Base-by-base conservation (phyloP, 2,888 invertebrate genomes). In the Cryptocephalus moraei region DNA sequence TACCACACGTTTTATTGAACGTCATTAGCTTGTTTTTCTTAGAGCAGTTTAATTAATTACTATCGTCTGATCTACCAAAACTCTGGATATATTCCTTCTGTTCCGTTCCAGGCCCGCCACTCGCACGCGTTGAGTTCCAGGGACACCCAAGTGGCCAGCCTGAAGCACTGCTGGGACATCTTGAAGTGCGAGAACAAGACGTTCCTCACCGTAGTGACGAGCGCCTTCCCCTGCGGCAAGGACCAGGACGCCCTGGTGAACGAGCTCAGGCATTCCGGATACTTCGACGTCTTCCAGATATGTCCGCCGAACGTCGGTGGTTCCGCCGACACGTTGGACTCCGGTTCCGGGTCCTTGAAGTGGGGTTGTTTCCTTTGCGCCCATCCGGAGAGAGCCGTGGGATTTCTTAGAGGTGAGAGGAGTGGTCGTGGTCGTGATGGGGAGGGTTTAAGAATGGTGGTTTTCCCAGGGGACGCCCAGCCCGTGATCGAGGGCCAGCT, bases 311-410 rank as follows among this genome's bases (percentile, higher is more conserved):
- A 58, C 39, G 51, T 58, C 9, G 55, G 57, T 4, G 56, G 54
- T 73, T 75, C 48, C 52, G 65, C 34, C 50, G 60, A 50, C 59
- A 65, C 42, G 66, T 72, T 54, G 71, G 75, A 62, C 50, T 69
- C 66, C 73, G 79, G 79, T 67, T 78, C 78, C 67, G 74, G 49
- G 73, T 78, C 66, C 71, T 65, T 75, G 2, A 73, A 75, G 43
- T 95, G 94, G 95, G 89, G 89, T 45, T 95, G 95, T 70, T 93
- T 93, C 71, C 77, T 93, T 54, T 95, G 94, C 71, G 88, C 88
- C 62, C 91, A 92, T 72, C 93, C 94, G 0, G 93, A 93, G 68
- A 79, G 88, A 55, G 90, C 92, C 8, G 81, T 84, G 4, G 89
- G 88, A 8, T 89, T 92, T 68, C 75, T 91, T 36, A 79, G 80